Evolutionary conservation across 2,113 vertebrate species (phyloP), one percentile per base, ranked within the genome.

Genomic region (Nerophis lumbriciformis): DNA sequence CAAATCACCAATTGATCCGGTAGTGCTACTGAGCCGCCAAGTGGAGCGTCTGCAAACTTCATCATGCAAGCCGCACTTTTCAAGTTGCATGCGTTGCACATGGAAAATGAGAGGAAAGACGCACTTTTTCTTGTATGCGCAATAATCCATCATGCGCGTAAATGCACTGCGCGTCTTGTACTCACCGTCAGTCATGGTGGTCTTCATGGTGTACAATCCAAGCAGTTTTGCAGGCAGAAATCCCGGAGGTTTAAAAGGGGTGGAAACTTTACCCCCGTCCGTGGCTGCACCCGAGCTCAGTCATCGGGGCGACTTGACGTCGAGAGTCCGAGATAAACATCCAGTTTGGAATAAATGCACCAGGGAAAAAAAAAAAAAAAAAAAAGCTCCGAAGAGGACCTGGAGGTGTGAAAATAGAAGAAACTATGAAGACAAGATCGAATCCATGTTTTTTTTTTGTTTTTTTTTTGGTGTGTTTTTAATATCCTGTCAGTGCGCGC

Each of bases 241-340:
- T 73, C 55, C 64, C 85, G 52, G 52, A 54, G 52, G 10, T 37
- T 14, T 3, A 3, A 54, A 19, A 16, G 49, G 16, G 75, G 73
- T 75, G 78, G 71, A 88, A 91, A 90, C 88, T 91, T 91, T 83
- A 91, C 79, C 87, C 78, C 75, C 69, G 87, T 89, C 87, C 87
- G 85, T 83, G 76, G 70, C 66, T 81, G 76, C 71, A 83, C 76
- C 85, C 76, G 64, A 80, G 65, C 75, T 88, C 88, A 85, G 88
- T 89, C 90, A 90, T 91, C 78, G 81, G 88, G 87, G 70, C 73
- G 61, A 71, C 19, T 61, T 50, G 65, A 15, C 38, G 39, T 16
- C 79, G 76, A 69, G 65, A 71, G 81, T 85, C 75, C 74, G 53
- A 68, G 68, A 75, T 80, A 89, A 88, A 81, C 77, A 90, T 91